Conservation (phyloP, 2,113 vertebrate genomes). For the Rousettus leschenaultii region DNA sequence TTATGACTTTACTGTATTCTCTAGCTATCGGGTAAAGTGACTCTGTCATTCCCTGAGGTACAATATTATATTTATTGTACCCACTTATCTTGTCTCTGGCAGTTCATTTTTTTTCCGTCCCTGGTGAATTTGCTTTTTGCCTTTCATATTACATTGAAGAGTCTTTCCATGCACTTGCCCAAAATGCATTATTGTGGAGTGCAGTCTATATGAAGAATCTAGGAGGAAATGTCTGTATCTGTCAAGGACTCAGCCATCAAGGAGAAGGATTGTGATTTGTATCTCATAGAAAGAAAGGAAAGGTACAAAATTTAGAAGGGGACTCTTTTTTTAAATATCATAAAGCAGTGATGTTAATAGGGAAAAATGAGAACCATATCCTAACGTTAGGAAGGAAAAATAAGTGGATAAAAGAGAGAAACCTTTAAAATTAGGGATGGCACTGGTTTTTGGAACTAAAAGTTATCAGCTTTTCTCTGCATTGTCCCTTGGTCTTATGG, state of each 20-base stretch:
- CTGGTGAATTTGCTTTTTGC: background rate
- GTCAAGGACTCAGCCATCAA: background rate
- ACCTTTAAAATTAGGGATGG: background rate
- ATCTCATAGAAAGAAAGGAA: background rate
- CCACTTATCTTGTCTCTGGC: background rate
- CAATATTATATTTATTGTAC: background rate
- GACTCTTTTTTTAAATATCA: background rate
- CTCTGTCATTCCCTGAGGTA: background rate
- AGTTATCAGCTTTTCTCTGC: background rate
- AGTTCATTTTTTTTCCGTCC: background rate
- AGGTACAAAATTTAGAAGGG: background rate
- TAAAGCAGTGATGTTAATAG: background rate
- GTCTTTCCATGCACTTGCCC: background rate
- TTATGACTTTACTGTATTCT: background rate
- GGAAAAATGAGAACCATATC: background rate
- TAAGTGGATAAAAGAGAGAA: background rate
- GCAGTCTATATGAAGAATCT: background rate
- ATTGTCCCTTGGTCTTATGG: background rate
- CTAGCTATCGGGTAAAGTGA: background rate
- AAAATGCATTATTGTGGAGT: background rate
- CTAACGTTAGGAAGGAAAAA: background rate
- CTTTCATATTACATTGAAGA: background rate
- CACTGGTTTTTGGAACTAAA: background rate
- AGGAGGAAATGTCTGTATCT: background rate
- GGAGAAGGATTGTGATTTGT: background rate